Evolutionary conservation across 1,140 invertebrate species (phyloP).

Genomic region (Cherax quadricarinatus): DNA sequence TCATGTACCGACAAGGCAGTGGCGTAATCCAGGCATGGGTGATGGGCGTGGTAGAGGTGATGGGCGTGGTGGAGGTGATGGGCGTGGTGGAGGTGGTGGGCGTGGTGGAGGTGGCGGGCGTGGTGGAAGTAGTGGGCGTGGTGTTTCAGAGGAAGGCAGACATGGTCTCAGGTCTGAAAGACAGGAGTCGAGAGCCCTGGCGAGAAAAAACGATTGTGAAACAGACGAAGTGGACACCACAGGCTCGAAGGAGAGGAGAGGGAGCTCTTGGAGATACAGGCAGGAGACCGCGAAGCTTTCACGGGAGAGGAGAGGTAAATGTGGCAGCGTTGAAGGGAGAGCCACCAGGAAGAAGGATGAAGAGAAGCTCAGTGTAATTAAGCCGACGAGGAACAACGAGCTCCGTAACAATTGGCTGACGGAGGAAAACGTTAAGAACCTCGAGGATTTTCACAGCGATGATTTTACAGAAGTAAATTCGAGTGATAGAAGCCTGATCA

Average conservation of each 20-base stretch:
- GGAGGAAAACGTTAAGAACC: constrained; percentile 23
- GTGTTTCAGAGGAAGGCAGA: neutral
- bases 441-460: constrained; percentile 56
- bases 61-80: neutral
- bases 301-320: neutral
- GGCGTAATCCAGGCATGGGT: neutral
- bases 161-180: neutral
- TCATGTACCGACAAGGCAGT: constrained; percentile 12
- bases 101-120: constrained; percentile 4
- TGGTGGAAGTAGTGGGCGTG: neutral
- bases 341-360: constrained; percentile 8
- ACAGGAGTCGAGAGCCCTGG: neutral
- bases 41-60: constrained; percentile 15
- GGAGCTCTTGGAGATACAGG: neutral
- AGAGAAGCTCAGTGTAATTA: neutral
- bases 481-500: neutral
- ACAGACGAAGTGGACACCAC: neutral
- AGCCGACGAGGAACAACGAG: neutral
- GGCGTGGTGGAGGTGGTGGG: constrained; percentile 37
- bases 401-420: constrained; percentile 43
- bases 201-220: neutral
- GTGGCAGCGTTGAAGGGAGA: constrained; percentile 1
- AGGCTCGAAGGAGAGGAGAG: neutral
- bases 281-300: neutral
- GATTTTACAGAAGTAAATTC: constrained; percentile 23